A percentile compares a stretch with the other conserved stretches of the same genome.
These are phyloP conservation scores for Ceyx margarethae DNA, from an alignment of 2,113 vertebrate genomes.

Conservation along the genomic window DNA sequence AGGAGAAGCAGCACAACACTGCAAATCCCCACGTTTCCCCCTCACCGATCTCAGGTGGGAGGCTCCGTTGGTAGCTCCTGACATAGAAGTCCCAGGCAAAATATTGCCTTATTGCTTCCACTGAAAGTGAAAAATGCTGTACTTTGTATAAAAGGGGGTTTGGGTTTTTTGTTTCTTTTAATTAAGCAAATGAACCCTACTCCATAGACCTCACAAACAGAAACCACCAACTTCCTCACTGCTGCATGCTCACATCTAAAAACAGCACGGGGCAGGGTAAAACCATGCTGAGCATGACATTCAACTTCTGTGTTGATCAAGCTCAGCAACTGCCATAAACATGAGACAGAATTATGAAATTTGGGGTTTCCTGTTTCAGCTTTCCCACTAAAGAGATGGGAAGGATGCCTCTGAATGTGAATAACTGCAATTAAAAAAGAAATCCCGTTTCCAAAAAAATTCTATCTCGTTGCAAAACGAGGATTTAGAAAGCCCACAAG, in stretches of 20 bases:
- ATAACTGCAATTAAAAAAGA: background rate
- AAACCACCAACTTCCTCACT: slow-evolving; percentile 28
- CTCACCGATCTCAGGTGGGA: background rate
- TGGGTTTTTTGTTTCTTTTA: background rate
- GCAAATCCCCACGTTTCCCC: background rate
- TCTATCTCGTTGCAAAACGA: background rate
- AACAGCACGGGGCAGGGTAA: background rate
- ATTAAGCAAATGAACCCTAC: background rate
- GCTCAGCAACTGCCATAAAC: background rate
- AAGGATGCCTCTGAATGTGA: background rate
- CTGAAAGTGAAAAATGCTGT: background rate
- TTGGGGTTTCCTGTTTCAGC: slow-evolving; percentile 17
- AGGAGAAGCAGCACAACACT: background rate
- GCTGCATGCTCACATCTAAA: background rate
- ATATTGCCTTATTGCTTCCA: background rate
- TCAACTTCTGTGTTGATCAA: background rate
- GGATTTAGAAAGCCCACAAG: background rate
- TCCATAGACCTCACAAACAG: background rate
- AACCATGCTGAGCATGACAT: background rate
- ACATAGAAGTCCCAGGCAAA: background rate
- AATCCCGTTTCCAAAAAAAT: background rate
- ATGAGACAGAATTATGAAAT: background rate
- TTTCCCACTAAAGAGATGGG: background rate
- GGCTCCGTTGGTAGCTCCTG: background rate
- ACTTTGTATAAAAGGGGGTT: background rate